A percentile compares a stretch with the other conserved stretches of the same genome.
Evolutionary conservation across 92 coral and sea anemone genomes (phyloP).

Genomic region (Meandrina meandrites): DNA sequence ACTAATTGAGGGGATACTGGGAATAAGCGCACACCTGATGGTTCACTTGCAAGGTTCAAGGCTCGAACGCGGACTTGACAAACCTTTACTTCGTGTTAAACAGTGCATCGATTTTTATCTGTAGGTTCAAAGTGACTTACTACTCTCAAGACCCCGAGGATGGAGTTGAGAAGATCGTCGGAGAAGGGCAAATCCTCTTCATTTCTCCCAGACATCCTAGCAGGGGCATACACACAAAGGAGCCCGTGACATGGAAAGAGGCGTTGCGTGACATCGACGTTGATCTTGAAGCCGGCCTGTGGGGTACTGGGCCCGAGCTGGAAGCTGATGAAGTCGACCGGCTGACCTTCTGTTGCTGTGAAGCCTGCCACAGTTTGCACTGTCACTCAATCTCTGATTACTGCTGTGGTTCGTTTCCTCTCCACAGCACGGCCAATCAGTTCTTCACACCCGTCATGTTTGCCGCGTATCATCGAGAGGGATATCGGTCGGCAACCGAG

Average conservation of each 20-base stretch:
- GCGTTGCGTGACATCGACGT: slow-evolving; percentile 42
- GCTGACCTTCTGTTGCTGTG: slow-evolving; percentile 55
- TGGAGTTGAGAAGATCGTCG: slow-evolving; percentile 7
- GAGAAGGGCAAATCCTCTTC: slow-evolving; percentile 48
- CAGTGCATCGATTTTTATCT: not conserved
- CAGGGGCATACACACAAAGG: slow-evolving; percentile 17
- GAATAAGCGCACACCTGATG: too few relatives aligned
- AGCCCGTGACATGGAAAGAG: slow-evolving; percentile 41
- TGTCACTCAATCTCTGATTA: not conserved
- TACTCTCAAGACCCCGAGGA: not conserved
- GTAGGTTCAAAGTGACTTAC: slow-evolving; percentile 52
- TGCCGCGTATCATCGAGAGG: slow-evolving; percentile 53
- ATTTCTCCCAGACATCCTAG: slow-evolving; percentile 50
- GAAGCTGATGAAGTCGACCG: slow-evolving; percentile 56
- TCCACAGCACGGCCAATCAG: slow-evolving; percentile 23
- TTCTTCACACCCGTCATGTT: slow-evolving; percentile 48
- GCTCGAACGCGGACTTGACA: too few relatives aligned
- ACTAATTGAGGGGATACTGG: too few relatives aligned
- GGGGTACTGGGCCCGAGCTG: slow-evolving; percentile 66
- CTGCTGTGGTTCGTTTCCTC: slow-evolving; percentile 14
- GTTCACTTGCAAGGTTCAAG: too few relatives aligned
- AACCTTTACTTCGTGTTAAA: too few relatives aligned
- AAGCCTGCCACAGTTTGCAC: not conserved
- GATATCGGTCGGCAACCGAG: slow-evolving; percentile 38
- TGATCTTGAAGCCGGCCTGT: slow-evolving; percentile 44